A percentile compares a stretch with the other conserved stretches of the same genome.
These are phyloP conservation scores for Cisticola juncidis DNA, from an alignment of 2,113 vertebrate species.

Conservation along the genomic window DNA sequence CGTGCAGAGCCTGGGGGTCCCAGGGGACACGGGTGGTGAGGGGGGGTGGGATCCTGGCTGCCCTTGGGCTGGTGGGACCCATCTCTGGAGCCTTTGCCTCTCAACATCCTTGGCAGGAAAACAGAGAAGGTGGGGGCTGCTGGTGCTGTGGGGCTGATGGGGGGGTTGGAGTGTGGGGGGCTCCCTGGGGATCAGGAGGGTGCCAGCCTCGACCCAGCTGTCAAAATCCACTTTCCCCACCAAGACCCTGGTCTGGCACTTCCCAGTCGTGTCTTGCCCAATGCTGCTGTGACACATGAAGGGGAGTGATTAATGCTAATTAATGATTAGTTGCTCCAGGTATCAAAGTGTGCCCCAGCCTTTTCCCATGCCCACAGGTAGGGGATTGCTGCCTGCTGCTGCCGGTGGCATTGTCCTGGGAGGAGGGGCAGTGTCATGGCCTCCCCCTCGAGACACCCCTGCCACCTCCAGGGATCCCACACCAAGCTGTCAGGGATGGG, in stretches of 20 bases:
- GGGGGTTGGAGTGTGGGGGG: neutral
- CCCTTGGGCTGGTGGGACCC: neutral
- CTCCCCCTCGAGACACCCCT: neutral
- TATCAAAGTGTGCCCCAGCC: neutral
- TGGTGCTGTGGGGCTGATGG: neutral
- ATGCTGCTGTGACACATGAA: neutral
- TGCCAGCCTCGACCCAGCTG: neutral
- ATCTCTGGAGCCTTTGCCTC: neutral
- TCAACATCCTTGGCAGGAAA: neutral
- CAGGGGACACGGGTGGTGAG: neutral
- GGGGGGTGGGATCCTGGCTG: neutral
- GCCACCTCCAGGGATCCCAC: neutral
- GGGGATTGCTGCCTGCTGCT: neutral
- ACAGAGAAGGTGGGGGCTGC: neutral
- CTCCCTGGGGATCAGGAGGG: neutral
- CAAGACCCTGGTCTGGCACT: rapidly evolving
- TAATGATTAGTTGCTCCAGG: slow-evolving; percentile 5
- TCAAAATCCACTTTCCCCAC: neutral
- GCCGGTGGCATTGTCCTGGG: rapidly evolving
- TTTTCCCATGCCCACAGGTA: slow-evolving; percentile 12
- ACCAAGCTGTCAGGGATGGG: neutral
- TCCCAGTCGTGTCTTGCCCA: neutral
- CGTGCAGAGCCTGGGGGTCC: neutral
- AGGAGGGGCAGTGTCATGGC: rapidly evolving
- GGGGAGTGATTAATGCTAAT: slow-evolving; percentile 17